A percentile compares a stretch with the other conserved stretches of the same genome.
phyloP scores from a whole-genome alignment of 2,797 vertebrate species.

The Rhynchonycteris naso region DNA sequence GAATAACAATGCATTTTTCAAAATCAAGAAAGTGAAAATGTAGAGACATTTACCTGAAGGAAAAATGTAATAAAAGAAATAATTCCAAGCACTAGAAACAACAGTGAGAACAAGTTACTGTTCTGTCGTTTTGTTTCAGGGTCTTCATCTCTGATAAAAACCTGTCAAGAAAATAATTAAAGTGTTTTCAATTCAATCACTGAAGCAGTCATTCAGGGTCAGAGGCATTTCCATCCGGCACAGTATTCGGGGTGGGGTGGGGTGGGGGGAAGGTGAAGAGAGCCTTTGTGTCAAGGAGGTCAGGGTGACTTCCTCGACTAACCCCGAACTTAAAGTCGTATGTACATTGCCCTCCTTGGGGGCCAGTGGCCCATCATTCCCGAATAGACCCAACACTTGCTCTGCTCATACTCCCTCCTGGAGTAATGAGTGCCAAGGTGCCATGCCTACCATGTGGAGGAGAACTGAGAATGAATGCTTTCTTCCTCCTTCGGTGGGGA shows the following conservation, averaged over 20 bases:
- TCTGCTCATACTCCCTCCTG: not conserved
- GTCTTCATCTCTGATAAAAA: conserved; percentile 65
- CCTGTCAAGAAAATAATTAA: conserved; percentile 71
- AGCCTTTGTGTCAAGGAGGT: not conserved
- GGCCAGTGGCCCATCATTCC: not conserved
- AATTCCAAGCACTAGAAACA: conserved; percentile 91
- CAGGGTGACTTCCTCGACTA: not conserved
- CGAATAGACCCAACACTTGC: not conserved
- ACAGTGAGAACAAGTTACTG: conserved; percentile 89
- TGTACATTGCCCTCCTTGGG: not conserved
- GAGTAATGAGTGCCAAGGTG: not conserved
- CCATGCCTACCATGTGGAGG: not conserved
- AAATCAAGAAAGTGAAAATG: conserved; percentile 58
- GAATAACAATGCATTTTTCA: not conserved
- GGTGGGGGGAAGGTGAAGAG: not conserved
- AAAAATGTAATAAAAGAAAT: conserved; percentile 94
- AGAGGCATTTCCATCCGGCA: not conserved
- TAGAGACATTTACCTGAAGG: conserved; percentile 90
- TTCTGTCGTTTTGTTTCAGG: conserved; percentile 55
- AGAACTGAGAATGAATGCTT: not conserved
- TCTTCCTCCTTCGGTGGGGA: not conserved
- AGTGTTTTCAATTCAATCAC: conserved; percentile 17
- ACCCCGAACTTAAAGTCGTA: not conserved
- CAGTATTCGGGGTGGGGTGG: not conserved
- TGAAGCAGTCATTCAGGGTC: not conserved